These are phyloP conservation scores for Danio choprae DNA, from an alignment of 2,797 vertebrate species.

Conservation along the genomic window DNA sequence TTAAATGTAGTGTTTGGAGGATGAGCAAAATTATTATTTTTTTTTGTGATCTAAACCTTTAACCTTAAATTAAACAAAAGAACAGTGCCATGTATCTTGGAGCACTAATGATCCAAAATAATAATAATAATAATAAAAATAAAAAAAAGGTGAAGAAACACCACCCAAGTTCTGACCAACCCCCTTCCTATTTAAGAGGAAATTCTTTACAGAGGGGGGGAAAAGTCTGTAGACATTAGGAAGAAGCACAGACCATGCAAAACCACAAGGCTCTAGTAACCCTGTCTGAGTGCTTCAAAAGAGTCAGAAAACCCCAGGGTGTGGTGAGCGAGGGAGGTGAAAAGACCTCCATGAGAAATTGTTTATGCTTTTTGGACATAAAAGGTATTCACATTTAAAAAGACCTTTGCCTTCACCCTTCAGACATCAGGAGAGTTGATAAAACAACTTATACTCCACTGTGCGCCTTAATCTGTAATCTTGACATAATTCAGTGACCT, in stretches of 20 bases:
- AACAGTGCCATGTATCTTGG: neutral
- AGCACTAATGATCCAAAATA: neutral
- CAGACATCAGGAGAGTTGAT: neutral
- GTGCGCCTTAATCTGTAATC: slow-evolving; percentile 12
- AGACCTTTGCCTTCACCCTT: slow-evolving; percentile 8
- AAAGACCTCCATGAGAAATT: neutral
- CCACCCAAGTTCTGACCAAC: neutral
- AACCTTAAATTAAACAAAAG: neutral
- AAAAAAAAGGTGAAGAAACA: neutral
- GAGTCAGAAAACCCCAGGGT: neutral
- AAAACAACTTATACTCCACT: neutral
- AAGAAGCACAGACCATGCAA: neutral
- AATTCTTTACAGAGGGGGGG: neutral
- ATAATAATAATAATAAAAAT: no score
- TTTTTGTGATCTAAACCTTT: neutral
- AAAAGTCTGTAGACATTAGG: neutral
- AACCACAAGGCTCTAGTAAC: slow-evolving; percentile 7
- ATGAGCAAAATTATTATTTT: neutral
- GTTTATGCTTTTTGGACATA: neutral
- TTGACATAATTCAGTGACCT: slow-evolving; percentile 1
- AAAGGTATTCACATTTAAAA: neutral
- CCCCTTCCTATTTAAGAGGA: neutral
- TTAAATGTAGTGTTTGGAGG: neutral
- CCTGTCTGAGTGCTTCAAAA: neutral
- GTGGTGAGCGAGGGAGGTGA: neutral